phyloP scores from a whole-genome alignment of 2,113 vertebrate genomes.

The Excalfactoria chinensis region DNA sequence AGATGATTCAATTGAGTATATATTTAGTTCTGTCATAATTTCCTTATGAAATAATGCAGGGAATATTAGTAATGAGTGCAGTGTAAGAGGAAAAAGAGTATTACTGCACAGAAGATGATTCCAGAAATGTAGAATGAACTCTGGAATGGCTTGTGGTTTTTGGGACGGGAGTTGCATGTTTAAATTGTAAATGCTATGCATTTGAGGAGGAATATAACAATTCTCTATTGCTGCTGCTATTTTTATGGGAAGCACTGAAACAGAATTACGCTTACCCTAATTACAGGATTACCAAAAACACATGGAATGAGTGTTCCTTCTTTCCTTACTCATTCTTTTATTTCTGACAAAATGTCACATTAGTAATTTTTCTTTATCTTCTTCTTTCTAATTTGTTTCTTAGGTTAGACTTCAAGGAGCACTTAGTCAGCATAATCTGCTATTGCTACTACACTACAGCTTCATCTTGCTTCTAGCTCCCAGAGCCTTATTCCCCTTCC shows the following conservation, averaged over 20 bases:
- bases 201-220: neutral
- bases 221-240: neutral
- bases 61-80: neutral
- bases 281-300: neutral
- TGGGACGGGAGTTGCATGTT: neutral
- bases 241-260: neutral
- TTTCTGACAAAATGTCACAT: neutral
- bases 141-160: neutral
- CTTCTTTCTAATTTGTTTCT: neutral
- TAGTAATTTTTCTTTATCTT: neutral
- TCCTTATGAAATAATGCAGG: neutral
- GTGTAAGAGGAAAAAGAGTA: neutral
- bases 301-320: neutral
- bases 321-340: neutral
- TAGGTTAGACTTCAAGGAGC: neutral
- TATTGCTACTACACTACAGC: neutral
- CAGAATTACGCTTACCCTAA: neutral
- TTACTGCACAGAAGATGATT: neutral
- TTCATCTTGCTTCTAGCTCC: neutral
- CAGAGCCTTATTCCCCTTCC: neutral
- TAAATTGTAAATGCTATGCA: neutral
- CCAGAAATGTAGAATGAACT: neutral
- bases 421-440: neutral
- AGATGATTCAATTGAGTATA: neutral
- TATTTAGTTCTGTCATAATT: neutral